Evolutionary conservation across 2,113 vertebrate species (phyloP), one percentile per base, ranked within the genome.

Genomic region (Anhinga anhinga): DNA sequence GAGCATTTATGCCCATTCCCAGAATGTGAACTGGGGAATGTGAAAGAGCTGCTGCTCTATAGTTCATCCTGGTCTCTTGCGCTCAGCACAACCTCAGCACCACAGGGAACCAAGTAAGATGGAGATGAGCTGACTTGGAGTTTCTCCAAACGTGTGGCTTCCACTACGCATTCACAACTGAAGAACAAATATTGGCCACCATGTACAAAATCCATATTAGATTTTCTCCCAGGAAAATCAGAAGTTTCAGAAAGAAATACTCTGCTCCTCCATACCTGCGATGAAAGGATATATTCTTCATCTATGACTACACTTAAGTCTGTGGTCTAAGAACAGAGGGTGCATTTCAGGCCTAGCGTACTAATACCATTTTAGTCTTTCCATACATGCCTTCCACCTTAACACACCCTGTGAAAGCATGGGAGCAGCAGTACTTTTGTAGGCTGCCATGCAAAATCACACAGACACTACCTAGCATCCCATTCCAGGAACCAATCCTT

Each of bases 161-260:
- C 22, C 0, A 4, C 40, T 20, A 13, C 0, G 3, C 36, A 29
- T 22, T 78, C 73, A 40, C 11, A 82, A 4, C 27, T 26, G 59
- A 36, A 66, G 30, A 44, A 69, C 11, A 59, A 79, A 52, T 9
- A 82, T 0, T 26, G 19, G 83, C 23, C 32, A 45, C 27, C 15
- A 16, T 0, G 11, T 26, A n/a, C 13, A 29, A 70, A 38, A 29
- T n/a, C 44, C 2, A 0, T 10, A 9, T n/a, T 59, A 49, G 32
- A 58, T n/a, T 32, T 40, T 7, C 36, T 65, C 16, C 42, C 40
- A 88, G 18, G 47, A 53, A 88, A 95, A 50, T 0, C 0, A 55
- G n/a, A 67, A 22, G 16, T 7, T 93, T 55, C 32, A 81, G 21
- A 27, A 94, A 81, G 5, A 23, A 72, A 44, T 7, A 65, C 16